Base-by-base conservation (phyloP, 2,113 vertebrate species). In the Bombycilla garrulus region DNA sequence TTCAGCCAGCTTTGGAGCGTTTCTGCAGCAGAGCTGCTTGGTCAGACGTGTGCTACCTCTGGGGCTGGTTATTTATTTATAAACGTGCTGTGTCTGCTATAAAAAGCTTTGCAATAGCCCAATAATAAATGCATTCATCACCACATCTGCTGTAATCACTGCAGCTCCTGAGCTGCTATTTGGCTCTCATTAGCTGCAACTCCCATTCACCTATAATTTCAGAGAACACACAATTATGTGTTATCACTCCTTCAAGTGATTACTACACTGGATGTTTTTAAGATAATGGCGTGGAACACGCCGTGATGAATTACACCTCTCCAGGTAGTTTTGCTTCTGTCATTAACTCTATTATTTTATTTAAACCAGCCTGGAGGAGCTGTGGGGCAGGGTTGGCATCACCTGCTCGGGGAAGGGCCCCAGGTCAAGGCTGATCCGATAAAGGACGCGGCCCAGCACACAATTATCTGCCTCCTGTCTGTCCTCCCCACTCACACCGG, bases 121-220 rank as follows among this genome's bases (percentile, higher is more conserved):
- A 81, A 76, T 97, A 98, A 97, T 92, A 97, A 97, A 97, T 96
- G 96, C 95, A 96, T 97, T 98, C 96, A 97, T 95, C 97, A 93
- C 93, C 92, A 94, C 97, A 97, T 98, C 97, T 98, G 92, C 93
- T 90, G 93, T 98, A 98, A 98, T 98, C 98, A 98, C 94, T 67
- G 48, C 92, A 53, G 94, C 50, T 97, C 94, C 97, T 92, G 96
- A 95, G 94, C 94, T 95, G 93, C 95, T 96, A 91, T 98, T 98
- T 96, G 96, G 84, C 95, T 95, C 97, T 98, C 97, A 97, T 98
- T 98, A 98, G 96, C 60, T 95, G 92, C 94, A 97, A 92, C 97
- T 98, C 98, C 97, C 97, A 98, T 97, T 98, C 98, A 98, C 97
- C 97, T 98, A 50, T 98, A 98, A 98, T 98, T 98, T 97, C 94